Evolutionary conservation across 1,140 invertebrate species (phyloP), one percentile per base, ranked within the genome.

Genomic region (Brachionus paranguensis): DNA sequence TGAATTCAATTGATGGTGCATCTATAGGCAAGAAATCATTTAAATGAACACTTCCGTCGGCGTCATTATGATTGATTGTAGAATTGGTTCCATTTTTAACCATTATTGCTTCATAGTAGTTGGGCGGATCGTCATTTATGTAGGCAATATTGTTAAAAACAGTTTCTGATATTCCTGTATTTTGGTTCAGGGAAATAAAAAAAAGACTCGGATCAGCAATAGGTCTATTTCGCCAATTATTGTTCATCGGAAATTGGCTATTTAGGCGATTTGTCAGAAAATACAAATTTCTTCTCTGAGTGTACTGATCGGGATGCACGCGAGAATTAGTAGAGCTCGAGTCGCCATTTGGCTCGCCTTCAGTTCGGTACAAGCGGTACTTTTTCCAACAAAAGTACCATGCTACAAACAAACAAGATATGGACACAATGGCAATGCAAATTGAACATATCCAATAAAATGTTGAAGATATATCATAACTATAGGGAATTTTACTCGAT

Each of bases 341-440:
- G 24, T 17, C 37, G 10, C 6, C 11, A 37, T 29, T 74, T 50
- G 10, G 24, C 20, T 24, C 14, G 6, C 45, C 8, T 50, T 50
- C 4, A 50, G 17, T 47, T 27, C 45, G 17, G 6, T 45, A 76
- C 27, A 76, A 50, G 5, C 27, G 17, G 50, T 50, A 76, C 20
- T 50, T 76, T 76, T 76, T 76, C 43, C 43, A 76, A 50, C 72
- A 76, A 76, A 76, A 76, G 43, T 37, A 76, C 72, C 72, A 76
- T 27, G 72, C 72, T 27, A 76, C 72, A 76, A 76, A 47, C 20
- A 76, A 76, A n/a, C 72, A 76, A 10, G 72, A 76, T 37, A 76
- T 50, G 4, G 72, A 47, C 11, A 76, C 72, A 14, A 76, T 76
- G 10, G 17, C 72, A 27, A 76, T 76, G 27, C 72, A 76, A 14